A percentile compares a stretch with the other conserved stretches of the same genome.
phyloP scores from a whole-genome alignment of 2,113 vertebrate genomes.

The Stercorarius parasiticus region DNA sequence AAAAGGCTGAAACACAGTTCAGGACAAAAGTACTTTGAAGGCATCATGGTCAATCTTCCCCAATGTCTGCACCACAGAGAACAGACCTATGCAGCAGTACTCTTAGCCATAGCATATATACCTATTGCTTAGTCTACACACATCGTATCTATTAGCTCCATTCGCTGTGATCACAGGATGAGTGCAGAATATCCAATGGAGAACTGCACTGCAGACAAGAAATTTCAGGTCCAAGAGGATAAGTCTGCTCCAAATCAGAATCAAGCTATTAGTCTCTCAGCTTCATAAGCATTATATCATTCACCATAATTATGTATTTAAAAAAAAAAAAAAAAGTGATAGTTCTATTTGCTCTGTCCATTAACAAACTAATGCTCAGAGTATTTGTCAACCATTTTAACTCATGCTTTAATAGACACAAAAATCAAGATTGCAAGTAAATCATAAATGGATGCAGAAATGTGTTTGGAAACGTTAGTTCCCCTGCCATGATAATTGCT shows the following conservation, averaged over 20 bases:
- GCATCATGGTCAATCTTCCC: neutral
- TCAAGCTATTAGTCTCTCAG: neutral
- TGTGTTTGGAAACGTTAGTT: conserved; percentile 58
- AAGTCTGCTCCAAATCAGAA: neutral
- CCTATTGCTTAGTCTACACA: neutral
- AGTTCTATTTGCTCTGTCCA: conserved; percentile 1
- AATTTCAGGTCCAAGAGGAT: neutral
- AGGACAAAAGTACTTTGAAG: neutral
- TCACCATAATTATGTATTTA: neutral
- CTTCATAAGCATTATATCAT: neutral
- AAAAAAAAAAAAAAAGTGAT: neutral
- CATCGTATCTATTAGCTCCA: neutral
- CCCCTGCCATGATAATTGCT: conserved; percentile 70
- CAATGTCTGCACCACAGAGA: neutral
- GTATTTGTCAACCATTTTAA: conserved; percentile 37
- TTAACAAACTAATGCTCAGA: conserved; percentile 1
- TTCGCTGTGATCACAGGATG: neutral
- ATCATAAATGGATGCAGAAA: conserved; percentile 50
- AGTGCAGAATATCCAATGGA: neutral
- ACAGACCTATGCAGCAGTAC: neutral
- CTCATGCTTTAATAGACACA: neutral
- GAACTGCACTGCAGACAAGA: neutral
- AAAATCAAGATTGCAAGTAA: conserved; percentile 25
- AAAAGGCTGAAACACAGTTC: neutral
- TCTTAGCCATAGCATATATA: neutral